A percentile compares a stretch with the other conserved stretches of the same genome.
Conservation (phyloP, 2,797 vertebrate genomes). For the Chloroceryle inda region DNA sequence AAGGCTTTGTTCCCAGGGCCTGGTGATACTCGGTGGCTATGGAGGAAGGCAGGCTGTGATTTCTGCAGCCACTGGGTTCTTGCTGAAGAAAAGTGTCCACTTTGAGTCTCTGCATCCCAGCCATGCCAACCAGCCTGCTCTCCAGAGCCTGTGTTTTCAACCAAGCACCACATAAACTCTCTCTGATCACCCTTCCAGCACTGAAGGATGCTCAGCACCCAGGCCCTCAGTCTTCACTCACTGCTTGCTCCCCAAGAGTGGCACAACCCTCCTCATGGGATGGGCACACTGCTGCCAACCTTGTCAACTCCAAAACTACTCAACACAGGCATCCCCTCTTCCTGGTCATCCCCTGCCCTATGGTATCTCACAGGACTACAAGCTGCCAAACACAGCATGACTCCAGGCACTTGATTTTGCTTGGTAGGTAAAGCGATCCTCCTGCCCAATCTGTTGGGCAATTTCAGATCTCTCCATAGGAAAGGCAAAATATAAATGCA, state of each 20-base stretch:
- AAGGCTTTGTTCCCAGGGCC: not conserved
- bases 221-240: accelerated
- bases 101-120: not conserved
- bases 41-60: not conserved
- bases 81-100: not conserved
- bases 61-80: not conserved
- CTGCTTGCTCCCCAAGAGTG: not conserved
- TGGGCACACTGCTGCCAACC: accelerated
- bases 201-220: not conserved
- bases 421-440: not conserved
- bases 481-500: not conserved
- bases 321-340: accelerated
- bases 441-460: not conserved
- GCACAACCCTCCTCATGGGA: accelerated
- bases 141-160: not conserved
- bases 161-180: not conserved
- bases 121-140: accelerated
- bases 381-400: not conserved
- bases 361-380: not conserved
- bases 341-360: not conserved
- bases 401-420: not conserved
- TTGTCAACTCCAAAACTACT: not conserved
- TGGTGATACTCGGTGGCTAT: not conserved
- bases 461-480: not conserved
- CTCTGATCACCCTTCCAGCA: not conserved